These are phyloP conservation scores for Dryadula phaetusa DNA, from an alignment of 2,888 invertebrate species.

Conservation along the genomic window DNA sequence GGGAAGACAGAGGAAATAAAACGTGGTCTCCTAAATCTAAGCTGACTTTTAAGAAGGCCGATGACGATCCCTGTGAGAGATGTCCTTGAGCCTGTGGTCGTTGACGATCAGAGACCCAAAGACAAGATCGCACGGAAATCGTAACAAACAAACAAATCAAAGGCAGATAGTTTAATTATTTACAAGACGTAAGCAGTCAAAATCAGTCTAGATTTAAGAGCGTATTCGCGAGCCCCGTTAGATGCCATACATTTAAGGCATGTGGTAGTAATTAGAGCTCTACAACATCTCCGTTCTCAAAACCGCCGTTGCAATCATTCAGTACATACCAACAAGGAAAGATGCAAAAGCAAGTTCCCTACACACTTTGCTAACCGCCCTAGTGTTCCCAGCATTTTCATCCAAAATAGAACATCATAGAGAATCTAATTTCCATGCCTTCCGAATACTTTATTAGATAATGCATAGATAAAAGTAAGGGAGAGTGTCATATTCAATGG, in stretches of 20 bases:
- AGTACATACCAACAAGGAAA: not conserved
- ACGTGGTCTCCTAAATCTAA: conserved; percentile 15
- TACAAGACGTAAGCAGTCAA: conserved; percentile 37
- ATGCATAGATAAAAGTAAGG: conserved; percentile 5
- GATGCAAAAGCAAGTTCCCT: not conserved
- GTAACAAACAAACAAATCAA: conserved; percentile 38
- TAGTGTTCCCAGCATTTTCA: not conserved
- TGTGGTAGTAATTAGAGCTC: not conserved
- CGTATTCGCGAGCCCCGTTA: conserved; percentile 3
- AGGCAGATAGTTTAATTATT: conserved; percentile 43
- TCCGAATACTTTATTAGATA: conserved; percentile 15
- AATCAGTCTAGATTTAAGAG: conserved; percentile 21
- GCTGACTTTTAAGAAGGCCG: conserved; percentile 11
- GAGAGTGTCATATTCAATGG: conserved; percentile 15
- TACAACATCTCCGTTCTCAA: not conserved
- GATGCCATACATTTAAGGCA: not conserved
- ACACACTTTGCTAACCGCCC: not conserved
- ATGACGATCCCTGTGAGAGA: conserved; percentile 14
- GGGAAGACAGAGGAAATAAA: conserved; percentile 2
- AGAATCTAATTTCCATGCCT: not conserved
- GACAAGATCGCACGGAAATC: conserved; percentile 28
- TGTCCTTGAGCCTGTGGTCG: conserved; percentile 7
- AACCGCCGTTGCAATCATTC: not conserved
- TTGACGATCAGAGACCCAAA: conserved; percentile 3
- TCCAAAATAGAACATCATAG: not conserved